phyloP scores from a whole-genome alignment of 2,113 vertebrate genomes.

The Spea multiplicata region DNA sequence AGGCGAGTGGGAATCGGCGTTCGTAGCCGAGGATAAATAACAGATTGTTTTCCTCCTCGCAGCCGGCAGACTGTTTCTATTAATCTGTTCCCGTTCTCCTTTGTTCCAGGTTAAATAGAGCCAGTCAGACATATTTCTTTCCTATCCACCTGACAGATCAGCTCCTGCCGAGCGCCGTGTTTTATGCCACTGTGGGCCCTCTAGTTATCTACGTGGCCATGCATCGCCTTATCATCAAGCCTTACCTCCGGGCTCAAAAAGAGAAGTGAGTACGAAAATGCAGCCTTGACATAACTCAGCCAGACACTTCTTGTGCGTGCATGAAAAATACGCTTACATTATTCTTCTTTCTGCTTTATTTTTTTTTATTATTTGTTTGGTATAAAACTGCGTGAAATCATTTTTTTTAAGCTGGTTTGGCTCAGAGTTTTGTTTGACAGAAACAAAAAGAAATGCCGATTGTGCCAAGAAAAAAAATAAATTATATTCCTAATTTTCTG shows the following conservation, averaged over 20 bases:
- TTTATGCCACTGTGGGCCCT: conserved; percentile 95
- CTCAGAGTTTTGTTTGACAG: background rate
- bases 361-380: background rate
- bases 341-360: background rate
- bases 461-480: too few relatives aligned
- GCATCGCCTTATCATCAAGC: conserved; percentile 88
- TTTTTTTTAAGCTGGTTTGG: background rate
- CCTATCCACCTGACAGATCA: conserved; percentile 96
- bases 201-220: conserved; percentile 89
- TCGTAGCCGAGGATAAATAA: conserved; percentile 32
- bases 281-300: conserved; percentile 10
- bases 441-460: background rate
- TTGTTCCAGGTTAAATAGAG: conserved; percentile 83
- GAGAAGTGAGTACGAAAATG: conserved; percentile 79
- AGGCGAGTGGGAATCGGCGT: conserved; percentile 19
- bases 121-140: conserved; percentile 98
- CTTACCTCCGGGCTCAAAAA: conserved; percentile 88
- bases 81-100: conserved; percentile 26
- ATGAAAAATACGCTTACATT: background rate
- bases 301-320: background rate
- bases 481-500: background rate
- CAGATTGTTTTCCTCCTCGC: conserved; percentile 17
- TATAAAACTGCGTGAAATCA: background rate
- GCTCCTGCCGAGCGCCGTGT: conserved; percentile 91
- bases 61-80: conserved; percentile 40